Base-by-base conservation (phyloP, 2,797 vertebrate genomes). In the Pteropus rufus region DNA sequence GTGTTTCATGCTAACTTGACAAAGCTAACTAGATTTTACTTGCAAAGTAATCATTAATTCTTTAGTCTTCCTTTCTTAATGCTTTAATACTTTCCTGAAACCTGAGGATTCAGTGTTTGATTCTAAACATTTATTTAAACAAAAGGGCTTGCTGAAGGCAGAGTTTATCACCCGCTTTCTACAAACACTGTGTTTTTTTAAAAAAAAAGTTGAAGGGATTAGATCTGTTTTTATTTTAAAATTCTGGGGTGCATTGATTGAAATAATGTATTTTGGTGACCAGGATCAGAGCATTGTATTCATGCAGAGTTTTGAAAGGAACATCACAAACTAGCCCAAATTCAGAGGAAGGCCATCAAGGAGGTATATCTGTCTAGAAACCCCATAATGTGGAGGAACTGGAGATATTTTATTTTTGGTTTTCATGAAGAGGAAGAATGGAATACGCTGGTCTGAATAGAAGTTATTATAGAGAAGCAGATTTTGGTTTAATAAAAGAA, bases 111-210 rank as follows among this genome's bases (percentile, higher is more conserved):
- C 14, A 85, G 84, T 96, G 82, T 60, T 90, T 91, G 3, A 58
- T 70, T 96, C 56, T 89, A 64, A 96, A 95, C 21, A 86, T 87
- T 36, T 88, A 10, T 96, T 77, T 60, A 94, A 89, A 91, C 39
- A 76, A 90, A 62, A 39, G 67, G 12, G 16, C 64, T 5, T 76
- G 31, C 65, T 64, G n/a, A 93, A 85, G 29, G 11, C 52, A 87
- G 41, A 76, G 31, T 93, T 81, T 21, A 75, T 80, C 11, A 79
- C 36, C 24, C 10, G 39, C 11, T 69, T 46, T 92, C 29, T 89
- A 29, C 26, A 80, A 83, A 62, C 12, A 31, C 29, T 86, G 21
- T 75, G 16, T 65, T 81, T 31, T 44, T 77, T 58, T 80, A 36
- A 31, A 62, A 10, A 58, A 29, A 31, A 41, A 58, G 52, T 41